Evolutionary conservation across 1,140 invertebrate genomes (phyloP).

Genomic region (Trachymyrmex septentrionalis): DNA sequence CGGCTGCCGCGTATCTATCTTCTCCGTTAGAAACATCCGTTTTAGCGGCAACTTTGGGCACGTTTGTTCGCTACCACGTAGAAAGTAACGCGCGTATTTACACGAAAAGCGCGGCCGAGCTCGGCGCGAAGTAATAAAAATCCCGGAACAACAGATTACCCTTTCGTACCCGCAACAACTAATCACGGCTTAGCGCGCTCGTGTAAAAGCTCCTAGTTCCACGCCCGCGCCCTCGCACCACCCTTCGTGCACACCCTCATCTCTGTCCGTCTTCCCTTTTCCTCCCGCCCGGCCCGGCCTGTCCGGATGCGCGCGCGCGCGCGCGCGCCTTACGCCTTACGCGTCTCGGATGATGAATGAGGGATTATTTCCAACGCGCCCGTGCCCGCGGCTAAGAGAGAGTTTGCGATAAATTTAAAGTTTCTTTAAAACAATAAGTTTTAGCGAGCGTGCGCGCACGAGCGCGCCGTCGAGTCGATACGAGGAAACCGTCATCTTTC

Average conservation of each 20-base stretch:
- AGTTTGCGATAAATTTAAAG: constrained; percentile 82
- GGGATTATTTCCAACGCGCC: constrained; percentile 77
- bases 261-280: not conserved
- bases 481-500: constrained; percentile 80
- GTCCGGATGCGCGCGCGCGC: constrained; percentile 26
- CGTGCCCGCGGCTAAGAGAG: constrained; percentile 74
- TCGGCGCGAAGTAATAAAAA: constrained; percentile 72
- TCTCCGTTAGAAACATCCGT: constrained; percentile 44
- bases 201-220: constrained; percentile 45
- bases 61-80: constrained; percentile 38
- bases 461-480: constrained; percentile 72
- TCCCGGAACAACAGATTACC: constrained; percentile 74
- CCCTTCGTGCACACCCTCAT: constrained; percentile 24
- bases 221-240: not conserved
- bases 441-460: constrained; percentile 23
- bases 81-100: constrained; percentile 65
- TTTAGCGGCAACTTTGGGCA: constrained; percentile 41
- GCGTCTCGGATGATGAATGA: constrained; percentile 79
- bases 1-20: constrained; percentile 42
- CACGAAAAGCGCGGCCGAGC: constrained; percentile 51
- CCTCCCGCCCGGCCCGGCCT: not conserved
- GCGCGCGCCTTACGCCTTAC: constrained; percentile 44
- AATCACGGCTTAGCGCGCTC: constrained; percentile 76
- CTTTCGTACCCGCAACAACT: constrained; percentile 76
- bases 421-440: constrained; percentile 82